These are phyloP conservation scores for Stegana nigrithorax DNA, from an alignment of 2,888 invertebrate species.

Conservation along the genomic window DNA sequence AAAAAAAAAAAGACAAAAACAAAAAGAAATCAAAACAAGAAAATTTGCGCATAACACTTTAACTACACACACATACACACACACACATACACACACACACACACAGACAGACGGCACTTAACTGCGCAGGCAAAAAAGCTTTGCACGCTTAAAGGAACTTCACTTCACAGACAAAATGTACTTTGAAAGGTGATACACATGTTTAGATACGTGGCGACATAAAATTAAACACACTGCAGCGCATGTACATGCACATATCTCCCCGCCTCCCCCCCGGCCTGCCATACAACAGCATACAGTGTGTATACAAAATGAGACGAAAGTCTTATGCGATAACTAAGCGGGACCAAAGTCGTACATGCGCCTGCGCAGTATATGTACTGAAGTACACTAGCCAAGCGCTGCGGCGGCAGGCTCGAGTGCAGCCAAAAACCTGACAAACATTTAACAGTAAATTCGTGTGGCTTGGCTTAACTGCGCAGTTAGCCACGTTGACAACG, in stretches of 20 bases:
- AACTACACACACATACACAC: no score
- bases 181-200: constrained; percentile 58
- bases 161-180: constrained; percentile 13
- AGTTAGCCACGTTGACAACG: no score
- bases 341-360: background rate
- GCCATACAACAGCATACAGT: no score
- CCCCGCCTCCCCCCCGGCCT: no score
- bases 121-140: no score
- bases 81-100: no score
- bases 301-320: background rate
- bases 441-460: constrained; percentile 44
- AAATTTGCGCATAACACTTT: no score
- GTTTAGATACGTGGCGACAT: constrained; percentile 64
- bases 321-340: constrained; percentile 5
- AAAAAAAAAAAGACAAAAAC: background rate
- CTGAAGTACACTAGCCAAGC: constrained; percentile 29
- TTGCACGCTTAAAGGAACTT: no score
- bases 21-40: background rate
- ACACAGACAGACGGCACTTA: no score
- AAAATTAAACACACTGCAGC: constrained; percentile 50
- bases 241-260: constrained; percentile 31
- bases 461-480: no score
- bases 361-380: constrained; percentile 25
- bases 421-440: constrained; percentile 20
- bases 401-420: constrained; percentile 28